phyloP scores from a whole-genome alignment of 2,113 vertebrate species.

The Podarcis cretensis region DNA sequence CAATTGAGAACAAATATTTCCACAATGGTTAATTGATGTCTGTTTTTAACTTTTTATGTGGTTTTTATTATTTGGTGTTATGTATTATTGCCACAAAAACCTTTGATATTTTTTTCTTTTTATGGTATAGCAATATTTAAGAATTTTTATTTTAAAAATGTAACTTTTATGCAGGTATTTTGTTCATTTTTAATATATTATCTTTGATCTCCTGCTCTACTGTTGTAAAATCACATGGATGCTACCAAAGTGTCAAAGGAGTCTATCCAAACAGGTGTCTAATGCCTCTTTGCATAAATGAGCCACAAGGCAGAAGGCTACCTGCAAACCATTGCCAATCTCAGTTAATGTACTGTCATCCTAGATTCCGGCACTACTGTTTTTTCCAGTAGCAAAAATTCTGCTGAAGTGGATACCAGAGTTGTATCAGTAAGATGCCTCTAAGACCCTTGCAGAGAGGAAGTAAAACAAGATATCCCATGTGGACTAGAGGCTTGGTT shows the following conservation, averaged over 20 bases:
- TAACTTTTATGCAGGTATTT: not conserved
- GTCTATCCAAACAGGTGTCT: not conserved
- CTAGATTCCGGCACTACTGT: not conserved
- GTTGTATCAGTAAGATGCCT: not conserved
- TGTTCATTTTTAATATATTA: not conserved
- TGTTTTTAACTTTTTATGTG: no score
- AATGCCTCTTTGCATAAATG: not conserved
- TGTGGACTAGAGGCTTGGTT: not conserved
- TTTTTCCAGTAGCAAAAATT: not conserved
- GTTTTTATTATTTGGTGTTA: no score
- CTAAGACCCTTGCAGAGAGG: not conserved
- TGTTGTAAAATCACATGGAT: not conserved
- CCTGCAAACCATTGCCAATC: not conserved
- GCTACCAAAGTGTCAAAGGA: not conserved
- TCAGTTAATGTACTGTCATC: not conserved
- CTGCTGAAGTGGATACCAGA: not conserved
- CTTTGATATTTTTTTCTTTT: no score
- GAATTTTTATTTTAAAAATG: no score
- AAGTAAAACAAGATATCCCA: not conserved
- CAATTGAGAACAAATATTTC: no score
- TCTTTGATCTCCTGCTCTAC: not conserved
- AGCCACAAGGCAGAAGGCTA: not conserved
- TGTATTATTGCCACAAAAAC: no score
- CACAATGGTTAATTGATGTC: no score
- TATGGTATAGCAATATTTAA: no score